Base-by-base conservation (phyloP, 1,140 invertebrate genomes). In the Megalopta genalis region DNA sequence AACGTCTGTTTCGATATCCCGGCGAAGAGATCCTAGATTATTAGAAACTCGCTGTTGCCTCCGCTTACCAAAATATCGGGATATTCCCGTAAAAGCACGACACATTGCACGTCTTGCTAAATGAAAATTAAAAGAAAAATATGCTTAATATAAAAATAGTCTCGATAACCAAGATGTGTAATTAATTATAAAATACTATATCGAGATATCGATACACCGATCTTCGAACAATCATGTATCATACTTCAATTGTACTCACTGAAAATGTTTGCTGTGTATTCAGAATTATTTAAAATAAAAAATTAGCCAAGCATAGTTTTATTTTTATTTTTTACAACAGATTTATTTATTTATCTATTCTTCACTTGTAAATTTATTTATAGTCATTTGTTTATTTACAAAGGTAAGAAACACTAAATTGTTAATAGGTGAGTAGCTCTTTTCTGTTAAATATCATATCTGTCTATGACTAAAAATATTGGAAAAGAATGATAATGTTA, bases 1-100 rank as follows among this genome's bases (percentile, higher is more conserved):
- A 57, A 87, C 80, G 57, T 90, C 80, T 12, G 82, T 86, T n/a
- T 87, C 85, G 57, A 87, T 77, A 54, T 90, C 85, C 9, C 63
- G 66, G 9, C 69, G 80, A 10, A 85, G 70, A 23, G 64, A 65
- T 65, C 88, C 81, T 1, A 84, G 27, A 72, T 83, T 80, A 63
- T 69, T 63, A 32, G 46, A 8, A 14, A 59, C 23, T 16, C 27
- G 42, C 21, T 23, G 54, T 60, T 18, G 52, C n/a, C 32, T 74
- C 10, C 18, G 6, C 32, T 27, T 76, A 1, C 0, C 12, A 16
- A 62, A 54, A 21, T 21, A 75, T 66, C 21, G 72, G 3, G 57
- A 23, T 32, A 71, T 71, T 67, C 39, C 25, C 69, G n/a, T 16
- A 1, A 3, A 16, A 49, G n/a, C 6, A 0, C n/a, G 37, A 23